Conservation (phyloP, 2,113 vertebrate species). For the Embiotoca jacksoni region DNA sequence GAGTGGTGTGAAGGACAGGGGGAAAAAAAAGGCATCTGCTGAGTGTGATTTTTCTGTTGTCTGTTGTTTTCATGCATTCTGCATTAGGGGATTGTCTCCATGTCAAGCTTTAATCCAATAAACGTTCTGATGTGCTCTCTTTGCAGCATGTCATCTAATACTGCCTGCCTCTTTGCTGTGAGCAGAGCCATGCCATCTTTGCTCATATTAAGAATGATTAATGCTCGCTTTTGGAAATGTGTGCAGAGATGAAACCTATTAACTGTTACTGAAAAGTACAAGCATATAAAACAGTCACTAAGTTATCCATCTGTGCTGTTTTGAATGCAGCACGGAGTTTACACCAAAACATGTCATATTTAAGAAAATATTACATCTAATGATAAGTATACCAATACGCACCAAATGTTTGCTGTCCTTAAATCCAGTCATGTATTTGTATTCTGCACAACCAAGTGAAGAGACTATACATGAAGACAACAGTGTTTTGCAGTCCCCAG, state of each 20-base stretch:
- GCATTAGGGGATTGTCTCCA: constrained; percentile 72
- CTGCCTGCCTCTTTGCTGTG: constrained; percentile 65
- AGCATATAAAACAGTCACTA: constrained; percentile 11
- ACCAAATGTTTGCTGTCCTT: not conserved
- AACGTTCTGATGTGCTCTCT: constrained; percentile 75
- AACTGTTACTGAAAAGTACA: constrained; percentile 45
- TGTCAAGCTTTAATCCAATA: constrained; percentile 83
- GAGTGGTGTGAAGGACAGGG: constrained; percentile 42
- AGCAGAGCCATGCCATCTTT: constrained; percentile 59
- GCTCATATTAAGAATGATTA: constrained; percentile 71
- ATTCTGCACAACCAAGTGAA: not conserved
- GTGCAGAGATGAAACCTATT: constrained; percentile 60
- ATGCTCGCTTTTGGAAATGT: constrained; percentile 62
- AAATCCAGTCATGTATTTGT: not conserved
- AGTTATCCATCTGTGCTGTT: not conserved
- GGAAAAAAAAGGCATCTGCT: constrained; percentile 49
- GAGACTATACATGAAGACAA: constrained; percentile 6
- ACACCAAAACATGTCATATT: not conserved
- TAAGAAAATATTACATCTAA: constrained; percentile 8
- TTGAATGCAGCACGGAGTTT: not conserved
- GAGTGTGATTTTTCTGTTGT: constrained; percentile 63
- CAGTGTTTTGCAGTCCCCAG: constrained; percentile 7
- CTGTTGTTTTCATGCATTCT: constrained; percentile 77
- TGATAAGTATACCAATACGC: not conserved
- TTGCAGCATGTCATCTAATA: constrained; percentile 73